Conservation (phyloP, 2,888 invertebrate species). For the Nycteola revayana region DNA sequence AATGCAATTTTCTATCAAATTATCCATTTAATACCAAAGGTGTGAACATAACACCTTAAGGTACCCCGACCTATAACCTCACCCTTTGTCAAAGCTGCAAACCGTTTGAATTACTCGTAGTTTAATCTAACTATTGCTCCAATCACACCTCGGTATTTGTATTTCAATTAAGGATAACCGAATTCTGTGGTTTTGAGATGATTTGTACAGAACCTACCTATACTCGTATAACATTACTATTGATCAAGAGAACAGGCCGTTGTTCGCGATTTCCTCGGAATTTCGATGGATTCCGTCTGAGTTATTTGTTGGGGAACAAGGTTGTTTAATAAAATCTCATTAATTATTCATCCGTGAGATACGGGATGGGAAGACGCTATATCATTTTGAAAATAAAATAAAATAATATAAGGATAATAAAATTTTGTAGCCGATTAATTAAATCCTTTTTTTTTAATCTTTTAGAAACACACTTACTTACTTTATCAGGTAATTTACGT, state of each 20-base stretch:
- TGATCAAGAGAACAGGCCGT: background rate
- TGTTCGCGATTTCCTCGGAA: background rate
- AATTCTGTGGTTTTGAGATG: constrained; percentile 61
- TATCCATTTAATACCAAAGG: constrained; percentile 27
- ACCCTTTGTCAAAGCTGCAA: constrained; percentile 48
- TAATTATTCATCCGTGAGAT: too few relatives aligned
- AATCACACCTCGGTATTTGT: constrained; percentile 72
- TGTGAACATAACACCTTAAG: constrained; percentile 49
- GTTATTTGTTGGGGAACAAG: too few relatives aligned
- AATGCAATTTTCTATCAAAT: too few relatives aligned
- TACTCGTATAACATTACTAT: background rate
- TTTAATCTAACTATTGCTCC: constrained; percentile 61
- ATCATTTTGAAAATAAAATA: too few relatives aligned
- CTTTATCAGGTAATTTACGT: too few relatives aligned
- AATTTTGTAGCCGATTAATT: too few relatives aligned
- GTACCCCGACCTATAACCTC: constrained; percentile 43
- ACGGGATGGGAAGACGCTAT: too few relatives aligned
- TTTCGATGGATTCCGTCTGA: too few relatives aligned
- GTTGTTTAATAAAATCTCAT: too few relatives aligned
- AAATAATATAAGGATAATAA: too few relatives aligned
- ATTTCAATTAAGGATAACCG: constrained; percentile 67
- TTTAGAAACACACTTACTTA: too few relatives aligned
- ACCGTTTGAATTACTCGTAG: constrained; percentile 43
- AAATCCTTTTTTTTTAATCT: too few relatives aligned
- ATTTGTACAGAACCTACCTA: constrained; percentile 42